Percentiles rank a stretch among this genome's conserved stretches.
These are phyloP conservation scores for Drosophila eugracilis DNA, from an alignment of 1,140 invertebrate species.

Conservation along the genomic window DNA sequence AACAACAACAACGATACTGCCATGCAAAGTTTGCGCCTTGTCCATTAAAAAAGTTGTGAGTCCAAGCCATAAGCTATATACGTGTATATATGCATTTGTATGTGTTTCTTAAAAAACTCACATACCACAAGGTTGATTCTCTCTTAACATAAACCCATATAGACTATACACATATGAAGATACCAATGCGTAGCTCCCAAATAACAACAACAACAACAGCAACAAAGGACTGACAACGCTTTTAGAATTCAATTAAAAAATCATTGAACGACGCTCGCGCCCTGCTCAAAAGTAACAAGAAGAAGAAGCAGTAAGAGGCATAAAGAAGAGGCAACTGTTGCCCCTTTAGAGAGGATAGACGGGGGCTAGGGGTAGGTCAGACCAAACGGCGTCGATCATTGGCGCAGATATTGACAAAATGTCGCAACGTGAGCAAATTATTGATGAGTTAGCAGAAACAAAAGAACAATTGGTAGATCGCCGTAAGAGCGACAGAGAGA, in stretches of 20 bases:
- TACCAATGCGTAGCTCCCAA: slow-evolving; percentile 71
- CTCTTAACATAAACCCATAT: slow-evolving; percentile 23
- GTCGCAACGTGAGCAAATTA: slow-evolving; percentile 82
- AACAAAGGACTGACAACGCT: slow-evolving; percentile 67
- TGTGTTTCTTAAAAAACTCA: slow-evolving; percentile 38
- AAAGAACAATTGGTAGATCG: slow-evolving; percentile 32
- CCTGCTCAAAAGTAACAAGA: slow-evolving; percentile 22
- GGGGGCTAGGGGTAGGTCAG: slow-evolving; percentile 32
- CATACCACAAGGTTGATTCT: slow-evolving; percentile 76
- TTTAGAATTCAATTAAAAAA: slow-evolving; percentile 84
- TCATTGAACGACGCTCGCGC: slow-evolving; percentile 71
- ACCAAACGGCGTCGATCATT: slow-evolving; percentile 68
- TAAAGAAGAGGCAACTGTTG: neutral
- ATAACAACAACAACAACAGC: slow-evolving; percentile 54
- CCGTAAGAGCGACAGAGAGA: neutral
- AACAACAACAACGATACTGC: slow-evolving; percentile 19
- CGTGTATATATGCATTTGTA: slow-evolving; percentile 11
- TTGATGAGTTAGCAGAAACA: slow-evolving; percentile 75
- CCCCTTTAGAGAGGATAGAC: slow-evolving; percentile 3
- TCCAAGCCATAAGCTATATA: slow-evolving; percentile 43
- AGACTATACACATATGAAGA: slow-evolving; percentile 39
- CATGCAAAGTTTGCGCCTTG: slow-evolving; percentile 56
- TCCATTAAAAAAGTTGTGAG: slow-evolving; percentile 67
- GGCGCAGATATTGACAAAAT: slow-evolving; percentile 83
- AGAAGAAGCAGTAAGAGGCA: neutral